Evolutionary conservation across 2,113 vertebrate genomes (phyloP).

Genomic region (Clarias gariepinus): DNA sequence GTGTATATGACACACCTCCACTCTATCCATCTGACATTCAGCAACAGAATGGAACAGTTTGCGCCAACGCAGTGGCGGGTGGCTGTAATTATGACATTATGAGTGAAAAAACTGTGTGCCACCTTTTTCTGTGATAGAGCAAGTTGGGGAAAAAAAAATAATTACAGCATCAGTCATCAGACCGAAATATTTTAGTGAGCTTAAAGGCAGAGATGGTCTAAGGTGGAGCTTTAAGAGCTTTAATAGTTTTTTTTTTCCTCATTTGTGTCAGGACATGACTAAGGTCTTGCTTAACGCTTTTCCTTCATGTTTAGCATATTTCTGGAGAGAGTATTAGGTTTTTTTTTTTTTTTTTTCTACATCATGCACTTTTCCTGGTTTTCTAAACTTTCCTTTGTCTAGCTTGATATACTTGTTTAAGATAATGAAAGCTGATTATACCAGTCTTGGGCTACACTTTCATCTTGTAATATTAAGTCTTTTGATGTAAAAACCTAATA

Average conservation of each 20-base stretch:
- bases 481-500: not conserved
- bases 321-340: not conserved
- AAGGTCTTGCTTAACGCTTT: not conserved
- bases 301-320: not conserved
- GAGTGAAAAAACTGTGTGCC: slow-evolving; percentile 7
- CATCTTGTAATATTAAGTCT: not conserved
- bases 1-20: not conserved
- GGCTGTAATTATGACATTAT: slow-evolving; percentile 49
- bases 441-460: not conserved
- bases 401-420: not conserved
- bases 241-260: not conserved
- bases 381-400: not conserved
- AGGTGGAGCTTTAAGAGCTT: not conserved
- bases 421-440: not conserved
- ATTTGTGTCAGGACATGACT: not conserved
- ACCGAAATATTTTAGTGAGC: slow-evolving; percentile 38
- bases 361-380: not conserved
- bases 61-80: slow-evolving; percentile 24
- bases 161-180: slow-evolving; percentile 14
- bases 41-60: slow-evolving; percentile 14
- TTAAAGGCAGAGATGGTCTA: slow-evolving; percentile 8
- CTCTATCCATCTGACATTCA: slow-evolving; percentile 3
- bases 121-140: slow-evolving; percentile 2
- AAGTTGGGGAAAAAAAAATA: slow-evolving; percentile 14
- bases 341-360: too few relatives aligned